Base-by-base conservation (phyloP, 2,113 vertebrate genomes). In the Ariopsis seemanni region DNA sequence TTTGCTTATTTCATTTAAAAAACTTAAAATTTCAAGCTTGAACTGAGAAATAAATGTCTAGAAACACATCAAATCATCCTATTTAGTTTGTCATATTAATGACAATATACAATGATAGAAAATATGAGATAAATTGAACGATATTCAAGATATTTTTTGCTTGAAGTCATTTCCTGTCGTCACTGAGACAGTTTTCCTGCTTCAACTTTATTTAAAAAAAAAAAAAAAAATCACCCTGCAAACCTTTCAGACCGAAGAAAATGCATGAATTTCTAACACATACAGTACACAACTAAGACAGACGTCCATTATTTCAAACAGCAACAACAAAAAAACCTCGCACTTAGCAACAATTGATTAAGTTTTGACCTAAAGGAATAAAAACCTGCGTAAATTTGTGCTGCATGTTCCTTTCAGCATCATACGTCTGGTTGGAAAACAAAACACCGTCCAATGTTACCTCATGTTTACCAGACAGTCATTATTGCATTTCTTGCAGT, bases 341-440 rank as follows among this genome's bases (percentile, higher is more conserved):
- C 42, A 42, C 42, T 4, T 4, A 42, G 42, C 42, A 42, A 42
- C 42, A 42, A 42, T 4, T 42, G 42, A 42, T 42, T 42, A 42
- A 42, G 4, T 42, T 42, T 42, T 9, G 34, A 9, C 71, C 20
- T 48, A 5, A 48, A 1, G 34, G 34, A 7, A 53, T 27, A 30
- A 20, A 72, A 72, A 7, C 17, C 42, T 30, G 15, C 8, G 17
- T 20, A 8, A 4, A 20, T 4, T 18, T 4, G 30, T 20, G 34
- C 34, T 4, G 18, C 71, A 50, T 12, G 18, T 50, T 75, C 11
- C 17, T 27, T 63, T 25, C 72, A 60, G 55, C 10, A 25, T 52
- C 63, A 74, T n/a, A n/a, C 48, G 58, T 30, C 60, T 57, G 75
- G 65, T 86, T 75, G 79, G 67, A 90, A 91, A 90, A 89, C 57